Conservation (phyloP, 2,888 invertebrate genomes). For the Brassicogethes aeneus region DNA sequence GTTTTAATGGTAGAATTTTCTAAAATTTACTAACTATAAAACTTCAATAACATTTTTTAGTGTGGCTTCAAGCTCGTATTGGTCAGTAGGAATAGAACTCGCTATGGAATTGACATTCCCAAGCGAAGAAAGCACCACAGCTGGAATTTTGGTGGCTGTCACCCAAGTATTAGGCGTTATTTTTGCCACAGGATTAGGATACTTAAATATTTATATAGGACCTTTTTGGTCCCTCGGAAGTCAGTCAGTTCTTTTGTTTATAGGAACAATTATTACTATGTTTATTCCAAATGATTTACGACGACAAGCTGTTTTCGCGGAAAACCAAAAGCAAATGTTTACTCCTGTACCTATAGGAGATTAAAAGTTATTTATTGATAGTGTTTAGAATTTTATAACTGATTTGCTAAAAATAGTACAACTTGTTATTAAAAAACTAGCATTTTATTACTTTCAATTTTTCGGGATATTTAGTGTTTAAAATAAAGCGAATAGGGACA, state of each 20-base stretch:
- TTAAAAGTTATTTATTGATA: too few species aligned
- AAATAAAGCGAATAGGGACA: too few species aligned
- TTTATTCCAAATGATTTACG: slow-evolving; percentile 22
- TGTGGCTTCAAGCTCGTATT: slow-evolving; percentile 20
- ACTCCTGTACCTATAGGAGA: not conserved
- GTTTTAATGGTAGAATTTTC: too few species aligned
- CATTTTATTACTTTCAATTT: too few species aligned
- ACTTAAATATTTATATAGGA: slow-evolving; percentile 19
- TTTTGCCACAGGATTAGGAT: slow-evolving; percentile 17
- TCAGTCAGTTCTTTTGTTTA: slow-evolving; percentile 16
- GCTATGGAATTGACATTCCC: slow-evolving; percentile 24
- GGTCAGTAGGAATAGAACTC: slow-evolving; percentile 23
- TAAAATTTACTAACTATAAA: too few species aligned
- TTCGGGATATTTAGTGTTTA: too few species aligned
- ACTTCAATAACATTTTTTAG: slow-evolving; percentile 12
- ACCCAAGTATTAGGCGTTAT: slow-evolving; percentile 20
- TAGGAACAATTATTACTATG: slow-evolving; percentile 23
- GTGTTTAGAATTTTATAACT: too few species aligned
- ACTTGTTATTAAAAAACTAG: too few species aligned
- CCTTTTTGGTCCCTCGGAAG: slow-evolving; percentile 24
- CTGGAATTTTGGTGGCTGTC: slow-evolving; percentile 20
- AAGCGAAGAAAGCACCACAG: slow-evolving; percentile 20
- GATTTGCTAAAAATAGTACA: too few species aligned
- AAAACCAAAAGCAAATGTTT: not conserved
- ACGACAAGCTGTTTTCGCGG: slow-evolving; percentile 19